Evolutionary conservation across 2,888 invertebrate species (phyloP), one percentile per base, ranked within the genome.

Genomic region (Cotesia congregata): DNA sequence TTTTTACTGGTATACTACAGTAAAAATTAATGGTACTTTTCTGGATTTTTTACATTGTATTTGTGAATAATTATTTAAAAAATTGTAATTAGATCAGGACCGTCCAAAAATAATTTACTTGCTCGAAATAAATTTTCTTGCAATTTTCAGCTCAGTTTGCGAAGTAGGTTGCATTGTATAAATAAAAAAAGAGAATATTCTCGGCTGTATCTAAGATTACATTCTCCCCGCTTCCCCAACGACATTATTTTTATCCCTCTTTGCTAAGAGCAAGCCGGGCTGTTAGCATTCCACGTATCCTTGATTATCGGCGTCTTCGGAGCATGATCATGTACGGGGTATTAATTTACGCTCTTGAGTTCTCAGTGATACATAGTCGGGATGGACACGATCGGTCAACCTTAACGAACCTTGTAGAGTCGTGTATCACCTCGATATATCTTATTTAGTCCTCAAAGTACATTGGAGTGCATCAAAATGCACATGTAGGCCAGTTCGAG

Each of bases 361-460:
- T 50, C 50, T 50, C 4, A 12, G 50, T 50, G 50, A 50, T 50
- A 50, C 50, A 50, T 50, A 50, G 50, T 50, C 12, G 12, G 50
- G 50, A 50, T 50, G 50, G 50, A 50, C 50, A 50, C 71, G 67
- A 75, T 77, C 68, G 76, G 73, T 76, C 73, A 77, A 78, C 76
- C 77, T 78, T 80, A 80, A 80, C 79, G 78, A 80, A 77, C 79
- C 80, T 77, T 78, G 79, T 77, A 78, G 67, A 75, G 72, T 79
- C 80, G 76, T 77, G 72, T 81, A 81, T 82, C 81, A 77, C 74
- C 59, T 77, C 82, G 82, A 74, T 84, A 83, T 81, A 84, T 85
- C 83, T 85, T 83, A 80, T 81, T 83, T 84, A 83, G 83, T 83
- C 80, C 76, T 79, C 50, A 12, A 50, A 50, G 50, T 50, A 50